Base-by-base conservation (phyloP, 2,888 invertebrate species). In the Brenthis hecate region DNA sequence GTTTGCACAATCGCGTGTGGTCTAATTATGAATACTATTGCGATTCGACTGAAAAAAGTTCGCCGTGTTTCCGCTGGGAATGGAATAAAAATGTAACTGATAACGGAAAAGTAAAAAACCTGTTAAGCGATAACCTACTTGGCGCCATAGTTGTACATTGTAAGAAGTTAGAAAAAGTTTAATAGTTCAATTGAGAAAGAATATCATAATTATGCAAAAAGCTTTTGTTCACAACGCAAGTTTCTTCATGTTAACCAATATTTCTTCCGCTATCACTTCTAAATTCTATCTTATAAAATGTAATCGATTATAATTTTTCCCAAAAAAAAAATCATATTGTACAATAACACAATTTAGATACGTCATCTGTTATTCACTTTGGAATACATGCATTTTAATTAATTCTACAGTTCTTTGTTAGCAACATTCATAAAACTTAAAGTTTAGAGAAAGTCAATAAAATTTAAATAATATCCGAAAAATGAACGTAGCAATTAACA, bases 1-100 rank as follows among this genome's bases (percentile, higher is more conserved):
- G 81, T 81, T 86, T 88, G 79, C 81, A 80, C 86, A 85, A 85
- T 91, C 88, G 91, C 90, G 92, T 92, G 92, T 91, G 92, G 91
- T 91, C 92, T 91, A 85, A 90, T 90, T 88, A 87, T 88, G 88
- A 89, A 80, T 80, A 81, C 63, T 64, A 69, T 67, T 54, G 66
- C 74, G 70, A 81, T 82, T 80, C 80, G 32, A 57, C 61, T 62
- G 71, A 66, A 81, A 84, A 83, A 82, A 80, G 80, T 79, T 77
- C 57, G 76, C 72, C 76, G 74, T 74, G 84, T 85, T 85, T 78
- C 81, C 80, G 56, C 62, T 56, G 61, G 23, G 50, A 43, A 60
- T 56, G 54, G 78, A 82, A 83, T 79, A 84, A 80, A 82, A 82
- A 72, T 82, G 81, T 82, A 78, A 80, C 79, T 82, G 83, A 81